phyloP scores from a whole-genome alignment of 2,797 vertebrate species.

The Sebastiscus albofasciatus region DNA sequence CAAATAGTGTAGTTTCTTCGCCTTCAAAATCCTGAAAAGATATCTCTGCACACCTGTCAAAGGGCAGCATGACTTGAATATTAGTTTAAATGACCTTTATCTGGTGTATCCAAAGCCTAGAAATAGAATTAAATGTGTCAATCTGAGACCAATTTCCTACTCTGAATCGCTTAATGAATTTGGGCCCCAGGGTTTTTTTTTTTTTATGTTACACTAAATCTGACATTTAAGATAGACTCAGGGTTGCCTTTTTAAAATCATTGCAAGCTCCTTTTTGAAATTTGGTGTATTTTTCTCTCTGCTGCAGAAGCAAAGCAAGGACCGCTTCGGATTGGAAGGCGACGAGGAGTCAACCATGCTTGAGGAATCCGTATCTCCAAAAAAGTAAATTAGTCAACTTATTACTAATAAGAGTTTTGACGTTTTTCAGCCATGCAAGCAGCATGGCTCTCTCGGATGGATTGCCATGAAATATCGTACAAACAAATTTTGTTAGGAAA shows the following conservation, averaged over 20 bases:
- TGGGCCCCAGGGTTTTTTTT: not conserved
- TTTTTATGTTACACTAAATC: not conserved
- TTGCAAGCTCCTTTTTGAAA: not conserved
- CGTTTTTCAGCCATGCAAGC: not conserved
- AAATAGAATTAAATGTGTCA: not conserved
- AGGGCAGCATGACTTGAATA: not conserved
- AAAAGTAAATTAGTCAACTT: constrained; percentile 84
- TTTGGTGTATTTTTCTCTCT: constrained; percentile 4
- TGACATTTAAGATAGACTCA: not conserved
- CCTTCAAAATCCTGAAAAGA: not conserved
- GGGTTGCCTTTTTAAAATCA: not conserved
- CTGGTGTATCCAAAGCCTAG: not conserved
- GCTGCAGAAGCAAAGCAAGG: constrained; percentile 97
- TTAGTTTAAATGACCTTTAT: not conserved
- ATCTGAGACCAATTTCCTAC: not conserved
- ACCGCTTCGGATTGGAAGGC: constrained; percentile 97
- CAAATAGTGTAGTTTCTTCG: not conserved
- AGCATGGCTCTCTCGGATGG: not conserved
- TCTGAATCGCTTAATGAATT: not conserved
- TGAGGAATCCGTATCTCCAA: constrained; percentile 99
- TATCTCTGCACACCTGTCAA: not conserved
- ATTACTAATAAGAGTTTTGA: not conserved
- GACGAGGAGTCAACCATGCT: constrained; percentile 99
- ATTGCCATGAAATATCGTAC: not conserved
- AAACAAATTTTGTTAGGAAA: not conserved